These are phyloP conservation scores for Ptychadena robeensis DNA, from an alignment of 2,797 vertebrate species.

Conservation along the genomic window DNA sequence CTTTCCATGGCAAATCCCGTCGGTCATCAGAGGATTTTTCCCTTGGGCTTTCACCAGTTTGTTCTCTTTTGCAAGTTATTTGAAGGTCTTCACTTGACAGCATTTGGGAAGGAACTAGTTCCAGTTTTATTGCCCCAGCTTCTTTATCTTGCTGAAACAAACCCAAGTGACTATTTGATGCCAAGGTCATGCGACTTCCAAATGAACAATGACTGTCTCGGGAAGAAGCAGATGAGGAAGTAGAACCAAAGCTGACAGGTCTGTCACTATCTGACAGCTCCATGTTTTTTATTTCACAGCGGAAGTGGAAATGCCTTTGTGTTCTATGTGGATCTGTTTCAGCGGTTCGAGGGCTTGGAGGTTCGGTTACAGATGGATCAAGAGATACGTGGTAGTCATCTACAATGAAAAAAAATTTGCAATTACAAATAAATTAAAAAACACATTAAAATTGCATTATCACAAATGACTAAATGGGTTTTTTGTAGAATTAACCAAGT, in stretches of 20 bases:
- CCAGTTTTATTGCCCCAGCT: slow-evolving; percentile 88
- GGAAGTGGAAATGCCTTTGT: slow-evolving; percentile 69
- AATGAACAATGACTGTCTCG: slow-evolving; percentile 95
- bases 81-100: slow-evolving; percentile 71
- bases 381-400: slow-evolving; percentile 83
- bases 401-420: slow-evolving; percentile 66
- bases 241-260: slow-evolving; percentile 94
- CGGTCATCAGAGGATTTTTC: slow-evolving; percentile 59
- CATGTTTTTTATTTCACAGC: slow-evolving; percentile 83
- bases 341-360: slow-evolving; percentile 72
- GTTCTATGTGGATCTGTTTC: slow-evolving; percentile 75
- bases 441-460: too few relatives aligned
- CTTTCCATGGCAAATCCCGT: slow-evolving; percentile 69
- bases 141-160: slow-evolving; percentile 84
- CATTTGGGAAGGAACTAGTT: slow-evolving; percentile 85
- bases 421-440: too few relatives aligned
- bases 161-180: slow-evolving; percentile 81
- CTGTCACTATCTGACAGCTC: slow-evolving; percentile 91
- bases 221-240: slow-evolving; percentile 94
- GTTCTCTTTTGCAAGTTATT: slow-evolving; percentile 59
- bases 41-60: slow-evolving; percentile 6
- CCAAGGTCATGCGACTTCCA: slow-evolving; percentile 88
- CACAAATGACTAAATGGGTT: too few relatives aligned
- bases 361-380: slow-evolving; percentile 82
- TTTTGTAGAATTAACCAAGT: too few relatives aligned